Conservation (phyloP, 1,140 invertebrate species). For the Antheraea mylitta region DNA sequence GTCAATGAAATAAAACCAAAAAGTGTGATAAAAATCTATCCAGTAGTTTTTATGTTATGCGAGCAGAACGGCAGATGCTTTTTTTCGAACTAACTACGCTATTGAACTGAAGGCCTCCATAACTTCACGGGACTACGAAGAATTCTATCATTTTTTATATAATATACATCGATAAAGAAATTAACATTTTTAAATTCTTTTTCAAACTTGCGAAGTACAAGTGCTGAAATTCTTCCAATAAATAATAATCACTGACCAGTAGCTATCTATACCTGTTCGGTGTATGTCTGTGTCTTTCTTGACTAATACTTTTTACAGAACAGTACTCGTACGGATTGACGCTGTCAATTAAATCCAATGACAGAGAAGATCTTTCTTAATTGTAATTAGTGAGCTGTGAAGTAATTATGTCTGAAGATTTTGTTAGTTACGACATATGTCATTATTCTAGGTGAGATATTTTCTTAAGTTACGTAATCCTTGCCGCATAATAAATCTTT, state of each 20-base stretch:
- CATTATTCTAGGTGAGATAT: neutral
- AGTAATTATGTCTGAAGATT: constrained; percentile 5
- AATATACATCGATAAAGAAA: too few species aligned
- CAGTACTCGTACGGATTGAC: neutral
- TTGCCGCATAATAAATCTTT: neutral
- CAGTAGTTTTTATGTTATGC: too few species aligned
- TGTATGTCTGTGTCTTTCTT: neutral
- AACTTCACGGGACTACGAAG: too few species aligned
- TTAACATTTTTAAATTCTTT: too few species aligned
- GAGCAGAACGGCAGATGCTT: too few species aligned
- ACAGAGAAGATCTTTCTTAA: constrained; percentile 14
- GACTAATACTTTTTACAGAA: neutral
- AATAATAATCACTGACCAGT: neutral
- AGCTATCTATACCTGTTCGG: neutral
- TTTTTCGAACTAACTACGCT: too few species aligned
- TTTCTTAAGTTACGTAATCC: neutral
- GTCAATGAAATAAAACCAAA: too few species aligned
- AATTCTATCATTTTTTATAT: too few species aligned
- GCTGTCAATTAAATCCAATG: constrained; percentile 13
- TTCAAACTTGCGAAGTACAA: neutral
- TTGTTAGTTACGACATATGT: constrained; percentile 8
- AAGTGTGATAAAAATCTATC: too few species aligned
- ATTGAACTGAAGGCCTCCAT: too few species aligned
- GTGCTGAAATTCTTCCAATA: neutral
- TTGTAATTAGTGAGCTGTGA: constrained; percentile 7